Base-by-base conservation (phyloP, 2,113 vertebrate genomes). In the Pelecanoides urinatrix region DNA sequence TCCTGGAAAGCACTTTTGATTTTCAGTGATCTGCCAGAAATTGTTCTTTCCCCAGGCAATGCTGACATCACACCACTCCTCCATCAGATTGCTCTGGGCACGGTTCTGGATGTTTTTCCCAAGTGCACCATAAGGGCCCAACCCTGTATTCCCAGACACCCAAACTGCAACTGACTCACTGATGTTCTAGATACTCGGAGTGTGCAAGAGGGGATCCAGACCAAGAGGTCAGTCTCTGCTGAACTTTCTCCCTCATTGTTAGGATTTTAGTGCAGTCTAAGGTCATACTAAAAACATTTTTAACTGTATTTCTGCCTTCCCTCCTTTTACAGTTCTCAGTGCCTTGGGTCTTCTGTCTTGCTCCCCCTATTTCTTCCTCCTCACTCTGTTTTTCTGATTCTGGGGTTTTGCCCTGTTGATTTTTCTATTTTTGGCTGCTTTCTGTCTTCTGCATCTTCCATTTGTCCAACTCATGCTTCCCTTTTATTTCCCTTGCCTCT, bases 1-100 rank as follows among this genome's bases (percentile, higher is more conserved):
- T 96, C 87, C 87, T 94, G 81, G 78, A 96, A 94, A 94, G 36
- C 63, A 58, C 52, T 93, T 93, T 85, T 82, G 27, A 83, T 80
- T 95, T 90, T 85, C 58, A 80, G 23, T 23, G 67, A 70, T 83
- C 68, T 71, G 49, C 66, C 90, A 83, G 55, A 88, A 92, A 56
- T 84, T 67, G 12, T 49, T 88, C 68, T 88, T 80, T 86, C 81
- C 49, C 27, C 72, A 66, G 84, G 65, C 73, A 75, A 61, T 76
- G 52, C 19, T 90, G 68, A 56, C 55, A 63, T 77, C 49, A 23
- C 53, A 75, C 49, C 30, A 17, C 17, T 81, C 42, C 74, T 89
- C 40, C 18, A 23, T 66, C 45, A 38, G 20, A 52, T 16, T 59
- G 38, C 52, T 66, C 34, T 45, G 71, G 47, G 47, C 29, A 84